Conservation (phyloP, 2,113 vertebrate genomes). For the Lycaon pictus region DNA sequence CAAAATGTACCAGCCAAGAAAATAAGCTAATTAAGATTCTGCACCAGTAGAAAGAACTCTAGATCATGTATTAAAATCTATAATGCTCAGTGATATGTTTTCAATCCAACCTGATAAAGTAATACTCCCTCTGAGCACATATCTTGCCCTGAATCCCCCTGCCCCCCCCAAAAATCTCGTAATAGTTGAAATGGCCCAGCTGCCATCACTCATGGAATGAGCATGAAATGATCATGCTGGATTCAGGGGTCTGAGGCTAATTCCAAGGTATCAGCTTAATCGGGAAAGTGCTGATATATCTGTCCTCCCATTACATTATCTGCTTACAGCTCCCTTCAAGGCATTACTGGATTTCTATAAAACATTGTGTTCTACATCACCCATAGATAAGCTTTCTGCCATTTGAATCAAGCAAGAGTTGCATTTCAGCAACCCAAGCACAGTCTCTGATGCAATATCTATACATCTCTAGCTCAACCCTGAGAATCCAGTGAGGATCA, state of each 20-base stretch:
- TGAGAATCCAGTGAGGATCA: rapidly evolving
- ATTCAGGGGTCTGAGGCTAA: background rate
- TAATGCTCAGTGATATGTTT: background rate
- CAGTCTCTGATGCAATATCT: background rate
- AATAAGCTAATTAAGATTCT: background rate
- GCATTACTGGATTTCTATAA: background rate
- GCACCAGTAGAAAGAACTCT: background rate
- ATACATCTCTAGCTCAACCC: rapidly evolving
- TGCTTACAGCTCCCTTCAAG: background rate
- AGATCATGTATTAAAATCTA: rapidly evolving
- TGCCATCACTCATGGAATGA: background rate
- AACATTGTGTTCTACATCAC: background rate
- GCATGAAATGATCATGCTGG: background rate
- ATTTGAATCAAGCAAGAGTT: background rate
- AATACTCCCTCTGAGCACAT: background rate
- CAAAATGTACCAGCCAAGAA: background rate
- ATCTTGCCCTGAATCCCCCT: background rate
- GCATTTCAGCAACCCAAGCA: background rate
- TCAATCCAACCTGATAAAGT: background rate
- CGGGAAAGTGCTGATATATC: background rate
- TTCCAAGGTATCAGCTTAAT: background rate
- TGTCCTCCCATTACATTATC: background rate
- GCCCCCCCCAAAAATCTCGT: background rate
- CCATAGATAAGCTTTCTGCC: background rate
- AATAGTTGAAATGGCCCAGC: background rate